Evolutionary conservation across 2,113 vertebrate genomes (phyloP), one percentile per base, ranked within the genome.

Genomic region (Elachura formosa): DNA sequence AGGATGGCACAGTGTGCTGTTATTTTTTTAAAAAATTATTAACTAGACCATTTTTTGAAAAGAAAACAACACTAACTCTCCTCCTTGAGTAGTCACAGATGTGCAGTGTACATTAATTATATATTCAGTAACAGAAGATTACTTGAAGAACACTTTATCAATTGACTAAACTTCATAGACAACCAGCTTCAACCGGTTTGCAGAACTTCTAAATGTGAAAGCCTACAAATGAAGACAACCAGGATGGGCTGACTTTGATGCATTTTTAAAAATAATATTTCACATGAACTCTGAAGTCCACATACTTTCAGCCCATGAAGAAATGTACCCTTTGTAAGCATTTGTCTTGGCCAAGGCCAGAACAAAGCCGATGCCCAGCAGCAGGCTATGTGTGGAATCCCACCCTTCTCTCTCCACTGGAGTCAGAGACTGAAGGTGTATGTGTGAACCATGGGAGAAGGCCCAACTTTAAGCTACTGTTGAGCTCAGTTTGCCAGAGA

Each of bases 381-480:
- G 36, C 2, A 14, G 69, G 22, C 24, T 15, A 7, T 3, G 28
- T 41, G n/a, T 16, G 54, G 36, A 43, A 31, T 14, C 14, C 51
- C 38, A 45, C 10, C 9, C 43, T 51, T 41, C 8, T 58, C 14
- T 61, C 29, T 18, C 62, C 48, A 1, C n/a, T 14, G 56, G 62
- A 68, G 16, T 20, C 29, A 7, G 28, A 36, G 28, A 29, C 10
- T 8, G 48, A n/a, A 24, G 18, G 13, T 5, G 21, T 1, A 1
- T 1, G 1, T 20, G n/a, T 10, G 2, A 0, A 3, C 3, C 4
- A 7, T 38, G 24, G 17, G 8, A 76, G 59, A 64, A 14, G 24
- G 3, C 12, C 11, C 4, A 29, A 26, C 11, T 61, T 64, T n/a
- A 10, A 72, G 52, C 18, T 67, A 2, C 71, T 46, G 24, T 33